Evolutionary conservation across 2,113 vertebrate species (phyloP).

Genomic region (Madoqua kirkii): DNA sequence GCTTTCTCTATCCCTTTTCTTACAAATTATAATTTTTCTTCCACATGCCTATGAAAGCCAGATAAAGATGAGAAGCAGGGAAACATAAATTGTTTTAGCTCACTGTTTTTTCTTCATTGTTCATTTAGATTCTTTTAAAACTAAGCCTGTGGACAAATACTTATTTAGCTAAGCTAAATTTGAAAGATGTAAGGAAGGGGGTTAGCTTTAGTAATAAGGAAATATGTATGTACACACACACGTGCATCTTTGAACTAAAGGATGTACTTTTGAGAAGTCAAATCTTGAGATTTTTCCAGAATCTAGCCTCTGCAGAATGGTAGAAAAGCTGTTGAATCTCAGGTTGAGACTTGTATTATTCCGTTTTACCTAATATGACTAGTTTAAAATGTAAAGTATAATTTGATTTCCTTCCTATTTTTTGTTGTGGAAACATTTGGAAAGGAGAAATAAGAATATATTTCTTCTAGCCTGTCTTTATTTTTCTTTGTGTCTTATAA

Average conservation of each 20-base stretch:
- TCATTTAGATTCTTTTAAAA: conserved; percentile 17
- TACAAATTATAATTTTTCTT: not conserved
- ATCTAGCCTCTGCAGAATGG: not conserved
- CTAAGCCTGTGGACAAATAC: not conserved
- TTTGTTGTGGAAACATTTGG: conserved; percentile 30
- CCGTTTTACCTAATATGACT: not conserved
- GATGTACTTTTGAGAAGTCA: conserved; percentile 17
- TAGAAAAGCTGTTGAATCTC: not conserved
- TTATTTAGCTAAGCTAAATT: conserved; percentile 9
- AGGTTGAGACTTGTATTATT: conserved; percentile 40
- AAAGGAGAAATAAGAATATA: conserved; percentile 46
- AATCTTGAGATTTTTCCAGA: not conserved
- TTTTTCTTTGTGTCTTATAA: conserved; percentile 45
- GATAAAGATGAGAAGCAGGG: not conserved
- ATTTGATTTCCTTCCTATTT: conserved; percentile 55
- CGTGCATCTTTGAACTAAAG: not conserved
- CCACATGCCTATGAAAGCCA: not conserved
- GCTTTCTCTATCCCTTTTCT: not conserved
- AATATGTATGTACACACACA: not conserved
- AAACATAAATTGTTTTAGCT: not conserved
- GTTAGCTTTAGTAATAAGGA: not conserved
- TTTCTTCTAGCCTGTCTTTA: conserved; percentile 38
- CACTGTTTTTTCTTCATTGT: not conserved
- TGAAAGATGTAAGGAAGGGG: not conserved
- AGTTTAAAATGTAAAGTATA: conserved; percentile 52